phyloP scores from a whole-genome alignment of 2,888 invertebrate species.

The Megastigmus dorsalis region DNA sequence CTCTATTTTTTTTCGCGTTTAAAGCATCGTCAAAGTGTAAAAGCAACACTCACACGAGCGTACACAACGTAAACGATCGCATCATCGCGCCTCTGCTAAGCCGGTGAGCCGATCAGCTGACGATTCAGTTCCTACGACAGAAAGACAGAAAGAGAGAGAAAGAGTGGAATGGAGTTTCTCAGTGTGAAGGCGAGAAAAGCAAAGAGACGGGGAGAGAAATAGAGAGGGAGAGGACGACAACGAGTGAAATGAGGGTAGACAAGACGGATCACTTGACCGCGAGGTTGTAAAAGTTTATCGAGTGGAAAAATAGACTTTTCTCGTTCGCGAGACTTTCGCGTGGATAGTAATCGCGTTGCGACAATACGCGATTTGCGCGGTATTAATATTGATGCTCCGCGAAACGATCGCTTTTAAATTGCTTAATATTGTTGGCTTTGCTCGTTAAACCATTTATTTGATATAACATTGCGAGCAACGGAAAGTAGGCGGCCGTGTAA shows the following conservation, averaged over 20 bases:
- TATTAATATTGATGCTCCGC: no score
- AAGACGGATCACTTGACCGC: constrained; percentile 26
- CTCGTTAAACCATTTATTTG: no score
- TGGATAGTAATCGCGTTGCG: not conserved
- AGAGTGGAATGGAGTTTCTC: not conserved
- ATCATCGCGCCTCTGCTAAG: not conserved
- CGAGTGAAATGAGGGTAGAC: constrained; percentile 11
- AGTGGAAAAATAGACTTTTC: constrained; percentile 31
- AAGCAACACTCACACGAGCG: not conserved
- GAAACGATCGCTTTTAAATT: no score
- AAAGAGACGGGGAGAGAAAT: not conserved
- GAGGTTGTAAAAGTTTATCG: constrained; percentile 34
- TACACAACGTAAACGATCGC: constrained; percentile 11
- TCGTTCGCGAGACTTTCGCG: constrained; percentile 20
- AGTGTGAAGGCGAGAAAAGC: not conserved
- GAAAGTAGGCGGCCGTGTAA: no score
- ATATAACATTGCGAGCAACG: no score
- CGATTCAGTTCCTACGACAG: constrained; percentile 1
- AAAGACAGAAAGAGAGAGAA: not conserved
- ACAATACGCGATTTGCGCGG: not conserved
- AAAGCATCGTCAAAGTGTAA: constrained; percentile 24
- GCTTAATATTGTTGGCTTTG: no score
- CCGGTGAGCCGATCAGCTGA: constrained; percentile 24
- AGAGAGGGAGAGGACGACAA: no score
- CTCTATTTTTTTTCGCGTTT: not conserved